Percentiles rank a stretch among this genome's conserved stretches.
phyloP scores from a whole-genome alignment of 37 sponge, comb jelly and placozoan genomes.

The Geodia barretti region DNA sequence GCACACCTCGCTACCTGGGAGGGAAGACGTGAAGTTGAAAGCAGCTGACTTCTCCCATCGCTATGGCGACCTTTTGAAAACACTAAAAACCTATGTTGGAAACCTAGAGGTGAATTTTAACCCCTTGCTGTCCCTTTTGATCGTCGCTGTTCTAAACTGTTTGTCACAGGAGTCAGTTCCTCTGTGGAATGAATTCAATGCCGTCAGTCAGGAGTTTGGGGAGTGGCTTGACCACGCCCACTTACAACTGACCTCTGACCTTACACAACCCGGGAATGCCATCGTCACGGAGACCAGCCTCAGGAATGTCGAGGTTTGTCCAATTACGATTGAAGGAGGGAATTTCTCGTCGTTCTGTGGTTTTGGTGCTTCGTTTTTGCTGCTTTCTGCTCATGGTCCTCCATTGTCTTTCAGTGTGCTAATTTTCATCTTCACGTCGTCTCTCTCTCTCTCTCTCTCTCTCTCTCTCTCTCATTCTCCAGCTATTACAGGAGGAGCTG shows the following conservation, averaged over 20 bases:
- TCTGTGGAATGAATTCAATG: slow-evolving; percentile 62
- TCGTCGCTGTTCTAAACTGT: too few relatives aligned
- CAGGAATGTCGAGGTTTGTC: slow-evolving; percentile 24
- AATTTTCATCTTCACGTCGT: background rate
- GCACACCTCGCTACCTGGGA: slow-evolving; percentile 24
- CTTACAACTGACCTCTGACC: slow-evolving; percentile 25
- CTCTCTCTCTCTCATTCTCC: background rate
- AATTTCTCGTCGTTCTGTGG: too few relatives aligned
- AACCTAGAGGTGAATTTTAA: too few relatives aligned
- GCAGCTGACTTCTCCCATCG: slow-evolving; percentile 23
- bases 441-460: background rate
- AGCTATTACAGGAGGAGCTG: slow-evolving; percentile 22
- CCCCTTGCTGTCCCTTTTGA: too few relatives aligned
- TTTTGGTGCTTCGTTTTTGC: too few relatives aligned
- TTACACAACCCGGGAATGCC: slow-evolving; percentile 32
- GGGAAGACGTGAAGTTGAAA: slow-evolving; percentile 17
- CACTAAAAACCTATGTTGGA: slow-evolving; percentile 5
- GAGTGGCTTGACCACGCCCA: slow-evolving; percentile 33
- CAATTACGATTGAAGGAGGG: too few relatives aligned
- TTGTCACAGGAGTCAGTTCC: slow-evolving; percentile 67
- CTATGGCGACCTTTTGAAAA: background rate
- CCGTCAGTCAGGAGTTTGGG: background rate
- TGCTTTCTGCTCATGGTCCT: too few relatives aligned
- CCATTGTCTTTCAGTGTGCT: too few relatives aligned
- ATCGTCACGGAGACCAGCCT: slow-evolving; percentile 37